Evolutionary conservation across 2,888 invertebrate species (phyloP), one percentile per base, ranked within the genome.

Genomic region (Pharmacophagus antenor): DNA sequence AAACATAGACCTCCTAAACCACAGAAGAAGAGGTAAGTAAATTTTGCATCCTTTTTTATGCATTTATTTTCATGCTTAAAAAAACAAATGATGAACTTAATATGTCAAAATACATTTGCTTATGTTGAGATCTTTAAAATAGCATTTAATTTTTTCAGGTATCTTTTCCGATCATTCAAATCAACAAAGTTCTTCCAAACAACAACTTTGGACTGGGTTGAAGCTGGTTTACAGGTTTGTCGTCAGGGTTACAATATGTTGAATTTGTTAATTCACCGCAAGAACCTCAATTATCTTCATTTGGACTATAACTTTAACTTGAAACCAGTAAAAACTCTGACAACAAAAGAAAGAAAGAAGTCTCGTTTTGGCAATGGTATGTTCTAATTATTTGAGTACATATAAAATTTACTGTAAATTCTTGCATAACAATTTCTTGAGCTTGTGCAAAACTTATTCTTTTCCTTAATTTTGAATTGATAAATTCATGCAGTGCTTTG

Each of bases 151-250:
- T 62, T 61, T 61, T 67, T 18, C 66, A 95, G 95, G 62, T 99
- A 99, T 77, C 90, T 99, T 49, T 99, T 99, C 93, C 94, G 99
- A 27, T 99, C 99, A 0, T 99, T 99, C 90, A 99, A 99, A 85
- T 97, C 99, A 0, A 99, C 99, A 0, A 99, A 99, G 86, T 99
- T 99, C 92, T 99, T 99, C 93, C 99, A 99, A 94, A 98, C 98
- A 0, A 99, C 99, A 0, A 98, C 98, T 0, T 90, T 99, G 69
- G 99, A 99, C 88, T 99, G 99, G 99, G 99, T 99, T 2, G 99
- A 99, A 87, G 99, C 98, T 12, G 99, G 99, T 4, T 88, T 99
- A 48, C 99, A 99, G 91, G 97, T 99, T 1, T 99, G 99, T 80
- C 93, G 99, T 0, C 99, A 99, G 85, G 99, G 99, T 2, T 99